Evolutionary conservation across 2,113 vertebrate genomes (phyloP).

Genomic region (Datnioides undecimradiatus): DNA sequence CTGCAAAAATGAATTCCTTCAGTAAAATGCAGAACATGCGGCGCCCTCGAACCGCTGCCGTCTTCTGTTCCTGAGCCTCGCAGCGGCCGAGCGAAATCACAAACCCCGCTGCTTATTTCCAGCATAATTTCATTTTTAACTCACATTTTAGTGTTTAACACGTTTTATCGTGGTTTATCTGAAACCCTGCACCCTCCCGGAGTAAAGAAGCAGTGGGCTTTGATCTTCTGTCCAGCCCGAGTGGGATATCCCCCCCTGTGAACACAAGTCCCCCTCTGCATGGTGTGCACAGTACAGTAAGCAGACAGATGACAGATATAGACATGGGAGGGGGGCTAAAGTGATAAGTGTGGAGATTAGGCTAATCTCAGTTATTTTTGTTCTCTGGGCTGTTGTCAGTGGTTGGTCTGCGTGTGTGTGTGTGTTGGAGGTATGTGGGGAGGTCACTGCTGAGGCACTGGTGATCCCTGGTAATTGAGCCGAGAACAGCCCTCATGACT

Average conservation of each 20-base stretch:
- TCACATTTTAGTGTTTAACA: slow-evolving; percentile 1
- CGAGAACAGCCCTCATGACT: slow-evolving; percentile 9
- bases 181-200: slow-evolving; percentile 2
- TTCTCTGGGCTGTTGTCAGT: slow-evolving; percentile 57
- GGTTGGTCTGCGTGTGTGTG: slow-evolving; percentile 35
- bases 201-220: slow-evolving; percentile 14
- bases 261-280: slow-evolving; percentile 36
- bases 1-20: not conserved
- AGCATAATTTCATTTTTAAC: slow-evolving; percentile 22
- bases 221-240: slow-evolving; percentile 35
- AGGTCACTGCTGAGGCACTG: not conserved
- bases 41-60: not conserved
- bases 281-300: slow-evolving; percentile 65
- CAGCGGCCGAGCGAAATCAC: slow-evolving; percentile 23
- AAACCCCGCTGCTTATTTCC: slow-evolving; percentile 20
- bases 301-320: slow-evolving; percentile 69
- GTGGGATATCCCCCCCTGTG: slow-evolving; percentile 62
- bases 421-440: not conserved
- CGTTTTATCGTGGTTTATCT: slow-evolving; percentile 6
- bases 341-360: slow-evolving; percentile 85
- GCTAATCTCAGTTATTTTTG: slow-evolving; percentile 88
- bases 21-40: not conserved
- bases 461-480: slow-evolving; percentile 39
- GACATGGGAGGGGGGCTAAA: slow-evolving; percentile 70
- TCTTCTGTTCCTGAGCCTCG: slow-evolving; percentile 26